Conservation (phyloP, 2,113 vertebrate species). For the Drymodes brunneopygia region DNA sequence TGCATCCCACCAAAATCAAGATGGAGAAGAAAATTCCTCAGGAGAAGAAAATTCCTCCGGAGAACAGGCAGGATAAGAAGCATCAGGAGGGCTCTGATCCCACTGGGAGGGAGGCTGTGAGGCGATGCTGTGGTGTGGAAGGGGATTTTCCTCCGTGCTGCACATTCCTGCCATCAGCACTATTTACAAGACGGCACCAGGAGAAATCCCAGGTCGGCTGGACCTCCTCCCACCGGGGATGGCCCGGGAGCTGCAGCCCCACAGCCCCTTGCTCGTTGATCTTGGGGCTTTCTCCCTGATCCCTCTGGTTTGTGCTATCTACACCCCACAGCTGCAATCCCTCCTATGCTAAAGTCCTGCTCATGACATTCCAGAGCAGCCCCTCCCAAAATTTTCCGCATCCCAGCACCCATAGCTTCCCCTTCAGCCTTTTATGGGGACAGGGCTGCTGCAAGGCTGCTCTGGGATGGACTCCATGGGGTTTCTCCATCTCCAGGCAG, state of each 20-base stretch:
- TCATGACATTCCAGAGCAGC: not conserved
- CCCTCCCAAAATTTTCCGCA: not conserved
- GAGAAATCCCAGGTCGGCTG: not conserved
- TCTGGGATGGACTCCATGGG: rapidly evolving
- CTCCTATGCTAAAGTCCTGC: not conserved
- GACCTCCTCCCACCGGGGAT: rapidly evolving
- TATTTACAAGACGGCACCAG: not conserved
- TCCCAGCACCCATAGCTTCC: not conserved
- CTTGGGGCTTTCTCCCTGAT: not conserved
- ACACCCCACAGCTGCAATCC: rapidly evolving
- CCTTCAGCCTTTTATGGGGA: not conserved
- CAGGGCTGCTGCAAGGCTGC: not conserved
- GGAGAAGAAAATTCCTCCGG: rapidly evolving
- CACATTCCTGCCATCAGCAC: not conserved
- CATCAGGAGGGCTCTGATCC: not conserved
- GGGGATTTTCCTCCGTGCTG: not conserved
- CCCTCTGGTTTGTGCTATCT: rapidly evolving
- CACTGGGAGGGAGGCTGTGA: not conserved
- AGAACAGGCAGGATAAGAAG: not conserved
- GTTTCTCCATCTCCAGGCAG: not conserved
- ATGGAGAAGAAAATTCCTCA: rapidly evolving
- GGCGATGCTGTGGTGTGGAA: not conserved
- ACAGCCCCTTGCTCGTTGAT: not conserved
- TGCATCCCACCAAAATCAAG: not conserved
- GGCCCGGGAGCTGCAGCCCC: rapidly evolving